These are phyloP conservation scores for Barnardius zonarius DNA, from an alignment of 2,113 vertebrate species.

Conservation along the genomic window DNA sequence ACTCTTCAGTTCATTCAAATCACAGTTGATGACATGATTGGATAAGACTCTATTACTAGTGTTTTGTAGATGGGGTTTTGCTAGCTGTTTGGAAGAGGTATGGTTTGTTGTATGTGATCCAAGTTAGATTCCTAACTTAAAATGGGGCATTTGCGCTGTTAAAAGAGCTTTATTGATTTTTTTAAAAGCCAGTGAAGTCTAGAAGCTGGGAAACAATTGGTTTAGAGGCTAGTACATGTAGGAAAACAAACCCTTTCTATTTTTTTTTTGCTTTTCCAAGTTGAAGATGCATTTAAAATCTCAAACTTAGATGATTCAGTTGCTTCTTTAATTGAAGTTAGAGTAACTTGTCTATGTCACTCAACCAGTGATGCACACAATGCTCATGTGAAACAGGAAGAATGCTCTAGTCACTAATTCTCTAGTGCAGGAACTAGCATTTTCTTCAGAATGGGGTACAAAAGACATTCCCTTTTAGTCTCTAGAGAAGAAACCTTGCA, in stretches of 20 bases:
- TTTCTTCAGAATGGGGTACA: background rate
- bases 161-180: background rate
- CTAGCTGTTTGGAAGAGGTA: background rate
- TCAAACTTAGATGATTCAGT: background rate
- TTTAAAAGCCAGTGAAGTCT: background rate
- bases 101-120: background rate
- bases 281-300: background rate
- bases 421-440: background rate
- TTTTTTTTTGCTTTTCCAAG: background rate
- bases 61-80: background rate
- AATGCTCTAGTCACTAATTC: background rate
- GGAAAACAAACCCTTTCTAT: background rate
- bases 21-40: background rate
- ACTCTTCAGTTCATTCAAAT: background rate
- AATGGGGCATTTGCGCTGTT: accelerated
- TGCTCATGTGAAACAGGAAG: background rate
- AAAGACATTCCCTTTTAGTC: background rate
- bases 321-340: background rate
- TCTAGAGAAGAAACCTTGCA: background rate
- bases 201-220: background rate
- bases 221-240: background rate
- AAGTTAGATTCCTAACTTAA: background rate
- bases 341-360: background rate
- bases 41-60: background rate
- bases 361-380: background rate